Percentiles rank a stretch among this genome's conserved stretches.
These are phyloP conservation scores for Epizoanthus ramosus DNA, from an alignment of 92 coral and sea anemone species.

Conservation along the genomic window DNA sequence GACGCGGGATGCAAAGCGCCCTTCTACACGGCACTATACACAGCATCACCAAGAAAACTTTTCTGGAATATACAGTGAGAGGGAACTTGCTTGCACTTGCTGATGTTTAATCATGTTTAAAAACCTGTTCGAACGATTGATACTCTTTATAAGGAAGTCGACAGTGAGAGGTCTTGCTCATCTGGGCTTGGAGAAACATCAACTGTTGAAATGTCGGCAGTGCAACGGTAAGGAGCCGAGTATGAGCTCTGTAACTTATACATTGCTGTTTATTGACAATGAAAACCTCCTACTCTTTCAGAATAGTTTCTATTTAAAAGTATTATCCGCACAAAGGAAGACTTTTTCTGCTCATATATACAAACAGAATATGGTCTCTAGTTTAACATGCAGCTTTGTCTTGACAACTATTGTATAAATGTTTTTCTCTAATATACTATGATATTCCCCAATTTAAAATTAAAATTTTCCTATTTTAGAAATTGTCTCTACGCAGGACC, in stretches of 20 bases:
- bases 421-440: too few relatives aligned
- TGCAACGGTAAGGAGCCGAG: slow-evolving; percentile 34
- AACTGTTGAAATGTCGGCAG: slow-evolving; percentile 13
- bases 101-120: slow-evolving; percentile 12
- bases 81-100: not conserved
- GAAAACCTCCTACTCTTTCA: not conserved
- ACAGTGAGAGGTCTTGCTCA: slow-evolving; percentile 19
- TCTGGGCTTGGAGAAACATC: slow-evolving; percentile 22
- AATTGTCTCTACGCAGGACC: not conserved
- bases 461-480: too few relatives aligned
- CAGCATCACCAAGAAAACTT: not conserved
- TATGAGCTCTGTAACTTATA: not conserved
- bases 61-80: not conserved
- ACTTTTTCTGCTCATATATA: not conserved
- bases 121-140: not conserved
- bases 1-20: slow-evolving; percentile 41
- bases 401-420: too few relatives aligned
- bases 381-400: too few relatives aligned
- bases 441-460: too few relatives aligned
- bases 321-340: not conserved
- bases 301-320: not conserved
- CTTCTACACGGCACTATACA: slow-evolving; percentile 24
- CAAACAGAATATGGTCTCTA: too few relatives aligned
- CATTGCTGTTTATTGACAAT: not conserved
- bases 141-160: slow-evolving; percentile 14